phyloP scores from a whole-genome alignment of 37 sponge, comb jelly and placozoan species.

The Petrosia ficiformis region DNA sequence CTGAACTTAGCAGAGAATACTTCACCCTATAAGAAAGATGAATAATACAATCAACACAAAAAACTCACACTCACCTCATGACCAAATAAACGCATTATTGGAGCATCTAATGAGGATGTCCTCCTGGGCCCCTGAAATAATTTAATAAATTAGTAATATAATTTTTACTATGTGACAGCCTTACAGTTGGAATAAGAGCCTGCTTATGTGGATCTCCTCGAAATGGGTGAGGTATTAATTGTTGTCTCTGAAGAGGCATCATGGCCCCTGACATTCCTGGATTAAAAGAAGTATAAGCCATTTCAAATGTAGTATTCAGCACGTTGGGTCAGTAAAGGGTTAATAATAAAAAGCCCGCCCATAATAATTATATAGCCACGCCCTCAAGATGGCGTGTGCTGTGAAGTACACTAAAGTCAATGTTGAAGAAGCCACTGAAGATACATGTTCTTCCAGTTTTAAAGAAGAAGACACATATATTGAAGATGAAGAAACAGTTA shows the following conservation, averaged over 20 bases:
- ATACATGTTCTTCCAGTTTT: too few relatives aligned
- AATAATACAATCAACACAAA: neutral
- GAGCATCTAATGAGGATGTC: constrained; percentile 87
- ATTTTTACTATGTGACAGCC: neutral
- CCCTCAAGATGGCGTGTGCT: too few relatives aligned
- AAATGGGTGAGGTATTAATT: neutral
- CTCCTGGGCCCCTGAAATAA: constrained; percentile 77
- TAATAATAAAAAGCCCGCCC: constrained; percentile 2
- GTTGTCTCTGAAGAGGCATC: neutral
- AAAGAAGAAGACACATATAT: too few relatives aligned
- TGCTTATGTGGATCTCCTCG: neutral
- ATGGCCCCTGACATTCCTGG: neutral
- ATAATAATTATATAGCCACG: too few relatives aligned
- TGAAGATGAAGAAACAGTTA: too few relatives aligned
- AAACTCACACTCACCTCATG: constrained; percentile 68
- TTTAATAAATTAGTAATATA: neutral
- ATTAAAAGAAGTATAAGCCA: too few relatives aligned
- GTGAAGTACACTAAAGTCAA: too few relatives aligned
- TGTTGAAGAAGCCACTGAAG: too few relatives aligned
- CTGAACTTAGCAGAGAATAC: constrained; percentile 75
- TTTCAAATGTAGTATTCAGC: neutral
- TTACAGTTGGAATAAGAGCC: neutral
- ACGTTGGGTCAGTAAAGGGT: neutral
- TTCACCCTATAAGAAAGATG: constrained; percentile 51
- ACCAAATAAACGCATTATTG: constrained; percentile 96